Evolutionary conservation across 2,888 invertebrate species (phyloP).

Genomic region (Synanthedon formicaeformis): DNA sequence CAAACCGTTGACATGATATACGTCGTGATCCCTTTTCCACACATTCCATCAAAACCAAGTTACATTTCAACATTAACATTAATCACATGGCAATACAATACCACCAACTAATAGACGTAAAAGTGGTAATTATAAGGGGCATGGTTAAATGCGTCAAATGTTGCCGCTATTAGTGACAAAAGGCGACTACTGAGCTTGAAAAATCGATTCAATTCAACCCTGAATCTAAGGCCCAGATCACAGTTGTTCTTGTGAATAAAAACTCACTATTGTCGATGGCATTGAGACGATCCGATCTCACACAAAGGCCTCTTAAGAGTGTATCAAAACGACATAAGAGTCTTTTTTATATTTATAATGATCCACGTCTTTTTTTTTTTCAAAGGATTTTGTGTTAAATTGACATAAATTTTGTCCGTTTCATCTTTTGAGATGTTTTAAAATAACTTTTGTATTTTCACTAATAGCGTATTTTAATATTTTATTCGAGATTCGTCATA

Average conservation of each 20-base stretch:
- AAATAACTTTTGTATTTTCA: background rate
- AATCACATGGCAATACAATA: conserved; percentile 16
- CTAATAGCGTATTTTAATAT: too few relatives aligned
- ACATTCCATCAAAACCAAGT: too few relatives aligned
- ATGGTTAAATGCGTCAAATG: conserved; percentile 35
- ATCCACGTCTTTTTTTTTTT: conserved; percentile 46
- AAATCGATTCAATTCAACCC: conserved; percentile 63
- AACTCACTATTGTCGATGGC: conserved; percentile 35
- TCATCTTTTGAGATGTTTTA: background rate
- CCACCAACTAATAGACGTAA: conserved; percentile 24
- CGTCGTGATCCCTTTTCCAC: too few relatives aligned
- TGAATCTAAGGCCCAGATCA: conserved; percentile 40
- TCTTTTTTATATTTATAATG: conserved; percentile 57
- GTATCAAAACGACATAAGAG: conserved; percentile 69
- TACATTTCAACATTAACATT: conserved; percentile 2
- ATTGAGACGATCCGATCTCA: conserved; percentile 20
- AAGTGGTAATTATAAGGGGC: conserved; percentile 41
- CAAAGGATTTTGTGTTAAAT: conserved; percentile 66
- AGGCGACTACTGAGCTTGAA: conserved; percentile 64
- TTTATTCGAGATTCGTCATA: too few relatives aligned
- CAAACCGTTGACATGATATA: too few relatives aligned
- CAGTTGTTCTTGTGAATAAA: conserved; percentile 52
- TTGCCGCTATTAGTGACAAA: conserved; percentile 53
- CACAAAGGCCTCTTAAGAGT: conserved; percentile 58
- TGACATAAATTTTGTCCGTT: conserved; percentile 38